These are phyloP conservation scores for Centroberyx gerrardi DNA, from an alignment of 2,797 vertebrate species.

Conservation along the genomic window DNA sequence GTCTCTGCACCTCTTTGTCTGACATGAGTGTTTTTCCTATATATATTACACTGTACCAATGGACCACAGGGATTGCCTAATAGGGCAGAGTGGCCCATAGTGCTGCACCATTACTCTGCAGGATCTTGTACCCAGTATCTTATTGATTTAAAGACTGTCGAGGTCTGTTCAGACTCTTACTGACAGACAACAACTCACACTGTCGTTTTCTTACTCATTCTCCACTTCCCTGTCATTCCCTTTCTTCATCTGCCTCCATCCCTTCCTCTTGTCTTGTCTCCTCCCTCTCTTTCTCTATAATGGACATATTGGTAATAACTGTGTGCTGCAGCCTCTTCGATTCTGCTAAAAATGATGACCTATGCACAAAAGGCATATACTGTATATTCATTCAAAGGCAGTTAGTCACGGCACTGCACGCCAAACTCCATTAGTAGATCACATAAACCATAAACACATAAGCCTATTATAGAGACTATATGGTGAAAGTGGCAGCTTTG, in stretches of 20 bases:
- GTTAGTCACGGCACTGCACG: neutral
- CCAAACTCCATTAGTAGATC: slow-evolving; percentile 34
- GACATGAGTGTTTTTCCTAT: neutral
- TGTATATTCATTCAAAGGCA: neutral
- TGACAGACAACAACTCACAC: neutral
- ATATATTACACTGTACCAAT: neutral
- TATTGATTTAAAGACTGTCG: too few species aligned
- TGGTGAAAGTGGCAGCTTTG: slow-evolving; percentile 37
- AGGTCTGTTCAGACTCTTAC: neutral
- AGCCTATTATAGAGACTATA: slow-evolving; percentile 56
- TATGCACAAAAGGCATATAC: neutral
- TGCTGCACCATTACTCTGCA: neutral
- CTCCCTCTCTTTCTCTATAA: neutral
- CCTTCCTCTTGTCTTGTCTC: slow-evolving; percentile 1
- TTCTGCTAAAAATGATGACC: neutral
- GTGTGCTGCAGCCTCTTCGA: neutral
- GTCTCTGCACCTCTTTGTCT: neutral
- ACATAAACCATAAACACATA: slow-evolving; percentile 54
- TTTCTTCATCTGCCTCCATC: neutral
- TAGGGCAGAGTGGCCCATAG: neutral
- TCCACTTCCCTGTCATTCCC: slow-evolving; percentile 7
- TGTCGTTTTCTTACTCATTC: neutral
- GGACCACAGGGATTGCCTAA: neutral
- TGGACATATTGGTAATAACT: neutral
- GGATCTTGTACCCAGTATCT: too few species aligned